Conservation (phyloP, 2,797 vertebrate species). For the Sebastes nivosus region DNA sequence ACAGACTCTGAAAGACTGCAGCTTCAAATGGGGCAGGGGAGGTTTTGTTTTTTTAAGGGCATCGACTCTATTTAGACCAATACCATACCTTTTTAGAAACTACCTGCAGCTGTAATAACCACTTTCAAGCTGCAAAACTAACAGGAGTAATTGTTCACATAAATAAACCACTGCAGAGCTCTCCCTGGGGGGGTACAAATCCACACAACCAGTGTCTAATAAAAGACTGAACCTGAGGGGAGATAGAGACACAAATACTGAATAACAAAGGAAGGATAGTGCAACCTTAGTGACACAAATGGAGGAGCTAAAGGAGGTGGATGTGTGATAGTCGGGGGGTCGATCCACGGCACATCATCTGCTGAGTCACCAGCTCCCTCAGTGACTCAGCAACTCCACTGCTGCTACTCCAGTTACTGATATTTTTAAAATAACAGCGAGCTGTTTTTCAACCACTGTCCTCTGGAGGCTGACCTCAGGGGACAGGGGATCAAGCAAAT, state of each 20-base stretch:
- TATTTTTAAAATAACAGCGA: slow-evolving; percentile 22
- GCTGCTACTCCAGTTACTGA: slow-evolving; percentile 15
- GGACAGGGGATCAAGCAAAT: not conserved
- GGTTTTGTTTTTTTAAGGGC: not conserved
- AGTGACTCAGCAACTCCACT: slow-evolving; percentile 57
- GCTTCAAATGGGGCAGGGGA: not conserved
- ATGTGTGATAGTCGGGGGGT: slow-evolving; percentile 8
- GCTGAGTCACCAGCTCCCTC: slow-evolving; percentile 50
- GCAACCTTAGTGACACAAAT: not conserved
- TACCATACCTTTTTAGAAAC: not conserved
- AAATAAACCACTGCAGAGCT: slow-evolving; percentile 30
- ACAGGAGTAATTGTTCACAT: not conserved
- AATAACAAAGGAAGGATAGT: not conserved
- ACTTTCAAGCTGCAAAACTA: not conserved
- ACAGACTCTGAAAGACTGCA: not conserved
- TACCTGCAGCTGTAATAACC: slow-evolving; percentile 5
- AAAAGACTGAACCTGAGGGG: slow-evolving; percentile 17
- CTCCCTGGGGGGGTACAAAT: not conserved
- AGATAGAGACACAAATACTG: not conserved
- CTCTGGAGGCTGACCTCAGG: not conserved
- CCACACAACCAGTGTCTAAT: slow-evolving; percentile 19
- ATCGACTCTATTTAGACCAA: slow-evolving; percentile 29
- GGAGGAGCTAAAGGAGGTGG: slow-evolving; percentile 6
- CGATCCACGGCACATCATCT: slow-evolving; percentile 11
- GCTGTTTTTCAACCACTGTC: not conserved